phyloP scores from a whole-genome alignment of 1,140 invertebrate species.

The Danaus melanippus region DNA sequence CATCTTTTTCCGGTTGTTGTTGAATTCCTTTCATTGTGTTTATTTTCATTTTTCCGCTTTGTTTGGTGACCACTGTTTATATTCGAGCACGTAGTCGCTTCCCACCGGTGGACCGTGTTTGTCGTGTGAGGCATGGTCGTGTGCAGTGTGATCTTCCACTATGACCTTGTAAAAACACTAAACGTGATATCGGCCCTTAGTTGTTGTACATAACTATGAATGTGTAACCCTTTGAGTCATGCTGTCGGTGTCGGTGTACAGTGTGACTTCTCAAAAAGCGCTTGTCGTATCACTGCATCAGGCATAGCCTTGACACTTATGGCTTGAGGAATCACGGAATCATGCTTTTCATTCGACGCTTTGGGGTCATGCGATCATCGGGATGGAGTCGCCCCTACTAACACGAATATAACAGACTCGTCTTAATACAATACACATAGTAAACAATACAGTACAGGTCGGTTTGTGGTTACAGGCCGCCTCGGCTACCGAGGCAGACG shows the following conservation, averaged over 20 bases:
- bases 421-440: constrained; percentile 22
- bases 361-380: constrained; percentile 28
- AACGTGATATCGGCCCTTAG: too few species aligned
- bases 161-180: too few species aligned
- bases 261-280: constrained; percentile 8
- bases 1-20: neutral
- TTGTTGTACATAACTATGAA: constrained; percentile 33
- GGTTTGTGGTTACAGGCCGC: constrained; percentile 51
- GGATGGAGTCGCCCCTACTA: constrained; percentile 32
- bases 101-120: neutral
- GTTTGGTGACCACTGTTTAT: constrained; percentile 36
- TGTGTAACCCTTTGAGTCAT: constrained; percentile 20
- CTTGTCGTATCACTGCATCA: constrained; percentile 36
- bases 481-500: constrained; percentile 18
- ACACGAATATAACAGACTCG: constrained; percentile 42
- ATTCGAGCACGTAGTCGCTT: constrained; percentile 36
- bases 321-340: constrained; percentile 36
- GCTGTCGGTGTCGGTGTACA: constrained; percentile 38
- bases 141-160: constrained; percentile 9
- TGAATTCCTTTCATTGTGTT: constrained; percentile 6
- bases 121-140: neutral
- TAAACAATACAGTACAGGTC: constrained; percentile 30
- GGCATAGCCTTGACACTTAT: constrained; percentile 30
- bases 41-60: constrained; percentile 19
- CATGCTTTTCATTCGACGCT: constrained; percentile 45